Percentiles rank a stretch among this genome's conserved stretches.
These are phyloP conservation scores for Hypanus sabinus DNA, from an alignment of 2,113 vertebrate genomes.

Conservation along the genomic window DNA sequence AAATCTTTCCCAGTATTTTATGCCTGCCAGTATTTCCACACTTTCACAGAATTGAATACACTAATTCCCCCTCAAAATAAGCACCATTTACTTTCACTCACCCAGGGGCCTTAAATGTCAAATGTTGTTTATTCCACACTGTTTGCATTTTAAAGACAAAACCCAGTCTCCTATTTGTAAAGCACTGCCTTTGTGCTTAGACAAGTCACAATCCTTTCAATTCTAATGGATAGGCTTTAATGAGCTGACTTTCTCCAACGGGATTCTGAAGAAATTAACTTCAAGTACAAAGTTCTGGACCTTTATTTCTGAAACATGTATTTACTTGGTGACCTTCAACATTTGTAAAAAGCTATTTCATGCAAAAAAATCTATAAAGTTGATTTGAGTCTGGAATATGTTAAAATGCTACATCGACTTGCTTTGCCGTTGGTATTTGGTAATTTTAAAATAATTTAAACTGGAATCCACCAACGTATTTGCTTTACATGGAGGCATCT, in stretches of 20 bases:
- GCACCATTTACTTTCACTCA: conserved; percentile 41
- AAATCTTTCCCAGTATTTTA: conserved; percentile 43
- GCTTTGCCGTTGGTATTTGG: background rate
- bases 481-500: background rate
- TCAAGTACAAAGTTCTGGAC: background rate
- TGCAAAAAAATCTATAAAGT: background rate
- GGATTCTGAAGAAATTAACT: background rate
- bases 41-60: conserved; percentile 46
- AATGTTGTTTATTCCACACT: conserved; percentile 38
- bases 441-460: background rate
- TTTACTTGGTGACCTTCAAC: background rate
- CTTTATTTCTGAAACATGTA: background rate
- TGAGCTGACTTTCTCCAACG: too few species aligned
- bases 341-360: background rate
- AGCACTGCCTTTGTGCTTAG: background rate
- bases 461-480: background rate
- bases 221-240: background rate
- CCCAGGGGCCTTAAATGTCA: conserved; percentile 43
- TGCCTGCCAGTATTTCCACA: conserved; percentile 43
- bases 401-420: background rate
- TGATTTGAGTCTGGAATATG: background rate
- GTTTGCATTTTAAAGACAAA: conserved; percentile 41
- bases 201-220: background rate
- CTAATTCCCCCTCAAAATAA: conserved; percentile 47
- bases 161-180: background rate